phyloP scores from a whole-genome alignment of 1,140 invertebrate species.

The Bombus waltoni region DNA sequence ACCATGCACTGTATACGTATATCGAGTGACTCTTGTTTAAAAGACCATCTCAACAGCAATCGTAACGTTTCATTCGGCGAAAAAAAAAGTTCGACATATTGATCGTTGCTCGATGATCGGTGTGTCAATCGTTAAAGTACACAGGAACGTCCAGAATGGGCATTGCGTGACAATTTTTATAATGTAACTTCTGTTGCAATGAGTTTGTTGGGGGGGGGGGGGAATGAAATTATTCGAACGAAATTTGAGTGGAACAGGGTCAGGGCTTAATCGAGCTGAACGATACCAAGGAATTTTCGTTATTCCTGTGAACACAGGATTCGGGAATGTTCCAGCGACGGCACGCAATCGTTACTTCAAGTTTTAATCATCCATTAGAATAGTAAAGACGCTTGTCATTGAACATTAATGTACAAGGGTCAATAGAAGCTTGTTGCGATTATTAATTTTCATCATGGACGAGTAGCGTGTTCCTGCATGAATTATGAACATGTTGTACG shows the following conservation, averaged over 20 bases:
- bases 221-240: background rate
- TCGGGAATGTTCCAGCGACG: constrained; percentile 72
- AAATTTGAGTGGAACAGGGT: background rate
- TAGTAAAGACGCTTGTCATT: constrained; percentile 61
- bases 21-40: background rate
- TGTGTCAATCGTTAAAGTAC: constrained; percentile 1
- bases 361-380: constrained; percentile 59
- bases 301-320: constrained; percentile 81
- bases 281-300: constrained; percentile 61
- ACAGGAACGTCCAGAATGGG: background rate
- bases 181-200: background rate
- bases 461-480: constrained; percentile 55
- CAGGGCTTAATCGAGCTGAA: constrained; percentile 6
- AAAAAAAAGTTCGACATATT: background rate
- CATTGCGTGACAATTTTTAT: background rate
- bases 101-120: background rate
- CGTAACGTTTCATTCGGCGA: no score
- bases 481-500: constrained; percentile 36
- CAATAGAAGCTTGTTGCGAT: constrained; percentile 69
- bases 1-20: constrained; percentile 4
- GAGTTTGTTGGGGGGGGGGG: background rate
- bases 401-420: constrained; percentile 70
- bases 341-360: constrained; percentile 65
- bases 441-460: constrained; percentile 64
- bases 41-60: background rate